A percentile compares a stretch with the other conserved stretches of the same genome.
These are phyloP conservation scores for Hippocampus comes DNA, from an alignment of 2,113 vertebrate species.

Conservation along the genomic window DNA sequence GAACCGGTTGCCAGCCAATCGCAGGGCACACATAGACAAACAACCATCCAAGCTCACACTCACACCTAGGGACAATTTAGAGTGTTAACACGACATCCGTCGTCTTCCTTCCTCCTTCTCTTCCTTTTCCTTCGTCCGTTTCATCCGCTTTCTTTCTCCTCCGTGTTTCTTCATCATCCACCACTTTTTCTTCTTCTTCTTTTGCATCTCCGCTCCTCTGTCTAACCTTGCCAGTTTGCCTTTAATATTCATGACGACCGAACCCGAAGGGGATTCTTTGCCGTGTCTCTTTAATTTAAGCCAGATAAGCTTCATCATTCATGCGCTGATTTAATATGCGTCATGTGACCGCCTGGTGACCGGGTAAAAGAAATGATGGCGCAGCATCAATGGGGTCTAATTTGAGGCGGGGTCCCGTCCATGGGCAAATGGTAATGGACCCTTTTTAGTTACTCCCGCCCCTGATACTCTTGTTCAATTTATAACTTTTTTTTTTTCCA, in stretches of 20 bases:
- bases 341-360: conserved; percentile 14
- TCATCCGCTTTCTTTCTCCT: conserved; percentile 25
- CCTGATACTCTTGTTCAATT: not conserved
- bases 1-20: too few species aligned
- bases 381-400: conserved; percentile 10
- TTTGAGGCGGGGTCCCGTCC: conserved; percentile 34
- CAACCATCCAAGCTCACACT: too few species aligned
- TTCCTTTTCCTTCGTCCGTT: conserved; percentile 17
- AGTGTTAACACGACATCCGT: conserved; percentile 22
- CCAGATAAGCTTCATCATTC: conserved; percentile 64
- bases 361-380: not conserved
- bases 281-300: conserved; percentile 63
- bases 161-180: conserved; percentile 30
- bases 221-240: conserved; percentile 54
- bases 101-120: conserved; percentile 27
- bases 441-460: conserved; percentile 20
- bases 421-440: not conserved
- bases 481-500: not conserved
- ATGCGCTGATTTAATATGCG: conserved; percentile 59
- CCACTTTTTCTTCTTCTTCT: conserved; percentile 9
- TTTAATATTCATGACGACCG: conserved; percentile 65
- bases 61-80: too few species aligned
- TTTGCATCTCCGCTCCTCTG: conserved; percentile 15
- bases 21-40: too few species aligned
- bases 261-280: conserved; percentile 55